Evolutionary conservation across 2,797 vertebrate species (phyloP).

Genomic region (Lutra lutra): DNA sequence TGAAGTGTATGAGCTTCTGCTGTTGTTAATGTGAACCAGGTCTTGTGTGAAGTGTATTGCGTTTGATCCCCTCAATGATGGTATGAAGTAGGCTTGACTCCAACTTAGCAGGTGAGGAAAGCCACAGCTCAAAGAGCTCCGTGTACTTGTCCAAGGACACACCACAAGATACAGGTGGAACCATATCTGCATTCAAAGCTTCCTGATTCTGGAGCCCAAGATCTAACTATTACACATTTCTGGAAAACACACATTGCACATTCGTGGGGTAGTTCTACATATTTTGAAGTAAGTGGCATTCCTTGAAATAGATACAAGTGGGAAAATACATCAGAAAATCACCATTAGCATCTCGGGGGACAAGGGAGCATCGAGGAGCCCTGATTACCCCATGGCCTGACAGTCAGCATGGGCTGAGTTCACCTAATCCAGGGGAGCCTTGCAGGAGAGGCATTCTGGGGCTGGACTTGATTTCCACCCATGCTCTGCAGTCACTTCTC

Average conservation of each 20-base stretch:
- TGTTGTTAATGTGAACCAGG: not conserved
- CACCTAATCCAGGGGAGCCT: not conserved
- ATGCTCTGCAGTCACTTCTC: not conserved
- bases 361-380: not conserved
- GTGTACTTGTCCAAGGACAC: not conserved
- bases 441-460: not conserved
- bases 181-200: not conserved
- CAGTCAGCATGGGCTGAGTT: not conserved
- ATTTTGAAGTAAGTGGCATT: not conserved
- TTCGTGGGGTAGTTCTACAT: not conserved
- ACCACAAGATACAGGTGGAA: not conserved
- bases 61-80: not conserved
- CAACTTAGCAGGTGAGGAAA: not conserved
- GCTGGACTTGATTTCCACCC: slow-evolving; percentile 23
- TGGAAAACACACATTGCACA: not conserved
- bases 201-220: not conserved
- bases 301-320: not conserved
- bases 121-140: not conserved
- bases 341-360: not conserved
- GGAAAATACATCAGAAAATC: not conserved
- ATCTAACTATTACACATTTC: not conserved
- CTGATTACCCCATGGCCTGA: not conserved
- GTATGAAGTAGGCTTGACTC: not conserved
- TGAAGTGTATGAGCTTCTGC: not conserved
- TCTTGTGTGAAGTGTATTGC: too few species aligned